Evolutionary conservation across 2,797 vertebrate genomes (phyloP).

Genomic region (Enoplosus armatus): DNA sequence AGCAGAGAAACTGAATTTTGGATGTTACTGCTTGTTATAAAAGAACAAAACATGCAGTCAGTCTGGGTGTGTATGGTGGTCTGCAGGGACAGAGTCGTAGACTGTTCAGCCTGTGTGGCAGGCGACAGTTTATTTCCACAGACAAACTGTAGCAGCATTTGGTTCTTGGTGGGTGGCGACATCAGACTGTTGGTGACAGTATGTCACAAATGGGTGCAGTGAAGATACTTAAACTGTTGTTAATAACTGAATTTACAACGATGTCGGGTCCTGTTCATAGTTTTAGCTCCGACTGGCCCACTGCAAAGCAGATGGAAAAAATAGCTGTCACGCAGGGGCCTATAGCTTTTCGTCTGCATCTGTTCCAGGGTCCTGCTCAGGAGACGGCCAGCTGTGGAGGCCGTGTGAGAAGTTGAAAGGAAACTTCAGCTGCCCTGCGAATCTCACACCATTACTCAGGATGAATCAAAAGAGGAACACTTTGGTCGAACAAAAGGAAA

Average conservation of each 20-base stretch:
- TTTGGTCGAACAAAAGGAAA: slow-evolving; percentile 70
- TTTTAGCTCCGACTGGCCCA: slow-evolving; percentile 1
- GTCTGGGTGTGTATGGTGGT: neutral
- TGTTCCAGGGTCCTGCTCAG: slow-evolving; percentile 65
- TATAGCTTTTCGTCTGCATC: slow-evolving; percentile 56
- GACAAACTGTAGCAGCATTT: neutral
- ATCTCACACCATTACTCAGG: slow-evolving; percentile 90
- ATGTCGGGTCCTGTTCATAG: slow-evolving; percentile 1
- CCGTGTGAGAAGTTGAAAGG: slow-evolving; percentile 77
- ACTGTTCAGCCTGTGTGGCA: neutral
- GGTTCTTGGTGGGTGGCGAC: neutral
- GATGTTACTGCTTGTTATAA: neutral
- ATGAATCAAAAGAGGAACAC: slow-evolving; percentile 88
- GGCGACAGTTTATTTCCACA: neutral
- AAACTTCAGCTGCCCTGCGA: slow-evolving; percentile 80
- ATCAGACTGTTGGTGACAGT: neutral
- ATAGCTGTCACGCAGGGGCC: slow-evolving; percentile 44
- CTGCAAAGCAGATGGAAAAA: slow-evolving; percentile 58
- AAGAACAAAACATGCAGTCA: neutral
- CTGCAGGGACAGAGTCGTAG: neutral
- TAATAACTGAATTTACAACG: slow-evolving; percentile 19
- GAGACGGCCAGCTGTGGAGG: slow-evolving; percentile 74
- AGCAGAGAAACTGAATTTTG: neutral
- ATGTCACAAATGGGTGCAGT: neutral
- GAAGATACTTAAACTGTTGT: slow-evolving; percentile 4